Conservation (phyloP, 2,113 vertebrate genomes). For the Varanus salvator region DNA sequence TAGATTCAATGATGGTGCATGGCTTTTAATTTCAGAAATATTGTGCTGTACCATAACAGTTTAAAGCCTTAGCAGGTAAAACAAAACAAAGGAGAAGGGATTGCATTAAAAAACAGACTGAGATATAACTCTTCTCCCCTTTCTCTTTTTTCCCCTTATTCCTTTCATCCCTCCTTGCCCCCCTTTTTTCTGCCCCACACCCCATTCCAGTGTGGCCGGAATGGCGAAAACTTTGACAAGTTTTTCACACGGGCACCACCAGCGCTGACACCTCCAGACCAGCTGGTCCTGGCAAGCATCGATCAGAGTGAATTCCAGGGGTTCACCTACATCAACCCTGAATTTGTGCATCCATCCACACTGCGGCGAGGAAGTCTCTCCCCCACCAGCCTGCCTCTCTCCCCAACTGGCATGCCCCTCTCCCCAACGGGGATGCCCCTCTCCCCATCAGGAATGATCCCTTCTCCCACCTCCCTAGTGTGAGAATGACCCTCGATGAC, state of each 20-base stretch:
- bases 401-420: slow-evolving; percentile 34
- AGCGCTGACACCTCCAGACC: slow-evolving; percentile 89
- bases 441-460: slow-evolving; percentile 26
- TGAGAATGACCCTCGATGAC: neutral
- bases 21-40: neutral
- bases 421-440: slow-evolving; percentile 16
- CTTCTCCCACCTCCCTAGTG: slow-evolving; percentile 34
- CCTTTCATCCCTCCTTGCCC: neutral
- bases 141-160: neutral
- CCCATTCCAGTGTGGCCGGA: slow-evolving; percentile 83
- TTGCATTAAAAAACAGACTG: neutral
- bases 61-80: neutral
- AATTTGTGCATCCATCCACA: slow-evolving; percentile 77
- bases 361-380: slow-evolving; percentile 51
- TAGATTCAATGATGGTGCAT: neutral
- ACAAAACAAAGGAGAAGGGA: too few relatives aligned
- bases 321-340: slow-evolving; percentile 87
- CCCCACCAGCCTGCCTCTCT: slow-evolving; percentile 45
- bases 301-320: slow-evolving; percentile 89
- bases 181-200: fast-evolving
- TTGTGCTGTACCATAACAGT: neutral
- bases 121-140: neutral
- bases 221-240: slow-evolving; percentile 92
- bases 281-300: slow-evolving; percentile 87
- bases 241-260: slow-evolving; percentile 89